Conservation (phyloP, 2,797 vertebrate genomes). For the Selene dorsalis region DNA sequence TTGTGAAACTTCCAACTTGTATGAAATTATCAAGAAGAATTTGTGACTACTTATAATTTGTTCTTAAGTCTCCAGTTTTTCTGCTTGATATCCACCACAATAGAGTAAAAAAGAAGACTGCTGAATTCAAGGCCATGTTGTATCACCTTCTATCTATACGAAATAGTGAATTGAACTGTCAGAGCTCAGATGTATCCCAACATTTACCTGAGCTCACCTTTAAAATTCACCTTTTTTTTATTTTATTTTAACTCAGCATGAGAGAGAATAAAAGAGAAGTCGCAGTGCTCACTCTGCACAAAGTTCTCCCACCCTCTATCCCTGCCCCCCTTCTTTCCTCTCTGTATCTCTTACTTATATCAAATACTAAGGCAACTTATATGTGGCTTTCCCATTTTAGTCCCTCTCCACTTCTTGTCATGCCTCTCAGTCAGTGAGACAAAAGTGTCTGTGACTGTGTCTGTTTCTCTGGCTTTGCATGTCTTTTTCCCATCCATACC, state of each 20-base stretch:
- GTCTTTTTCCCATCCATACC: constrained; percentile 38
- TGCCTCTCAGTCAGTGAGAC: constrained; percentile 58
- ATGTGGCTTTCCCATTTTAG: constrained; percentile 56
- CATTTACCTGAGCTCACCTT: constrained; percentile 57
- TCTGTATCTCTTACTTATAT: constrained; percentile 46
- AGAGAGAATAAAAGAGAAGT: constrained; percentile 63
- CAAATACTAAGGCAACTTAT: constrained; percentile 49
- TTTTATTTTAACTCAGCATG: constrained; percentile 34
- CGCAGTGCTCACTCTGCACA: constrained; percentile 42
- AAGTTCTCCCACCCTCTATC: constrained; percentile 44
- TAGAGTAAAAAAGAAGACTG: not conserved
- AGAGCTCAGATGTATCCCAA: constrained; percentile 43
- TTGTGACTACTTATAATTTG: not conserved
- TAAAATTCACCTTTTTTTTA: constrained; percentile 45
- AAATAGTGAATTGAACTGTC: constrained; percentile 45
- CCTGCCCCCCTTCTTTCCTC: constrained; percentile 3
- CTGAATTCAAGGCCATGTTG: constrained; percentile 24
- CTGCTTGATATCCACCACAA: not conserved
- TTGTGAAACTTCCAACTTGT: constrained; percentile 4
- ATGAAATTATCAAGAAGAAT: not conserved
- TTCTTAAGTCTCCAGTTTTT: constrained; percentile 12
- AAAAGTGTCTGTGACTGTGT: constrained; percentile 58
- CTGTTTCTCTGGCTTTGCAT: constrained; percentile 52
- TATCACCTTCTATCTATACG: constrained; percentile 46
- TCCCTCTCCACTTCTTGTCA: constrained; percentile 59